These are phyloP conservation scores for Probosciger aterrimus DNA, from an alignment of 2,113 vertebrate species.

Conservation along the genomic window DNA sequence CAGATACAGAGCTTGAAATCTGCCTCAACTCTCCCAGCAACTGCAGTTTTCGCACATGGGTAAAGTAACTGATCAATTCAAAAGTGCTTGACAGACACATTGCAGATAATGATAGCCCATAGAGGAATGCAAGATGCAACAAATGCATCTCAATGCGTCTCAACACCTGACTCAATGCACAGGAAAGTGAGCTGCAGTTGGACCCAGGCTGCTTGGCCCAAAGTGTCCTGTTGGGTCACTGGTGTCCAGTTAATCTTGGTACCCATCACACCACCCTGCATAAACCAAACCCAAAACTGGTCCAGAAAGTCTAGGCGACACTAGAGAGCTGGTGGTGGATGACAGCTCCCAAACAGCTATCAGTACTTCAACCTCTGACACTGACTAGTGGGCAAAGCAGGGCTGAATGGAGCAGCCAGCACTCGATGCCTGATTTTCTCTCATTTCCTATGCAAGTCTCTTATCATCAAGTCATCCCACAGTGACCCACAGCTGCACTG, in stretches of 20 bases:
- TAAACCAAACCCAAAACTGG: background rate
- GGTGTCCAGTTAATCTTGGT: background rate
- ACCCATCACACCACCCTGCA: background rate
- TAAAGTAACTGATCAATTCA: background rate
- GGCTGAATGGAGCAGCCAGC: background rate
- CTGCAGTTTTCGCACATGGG: background rate
- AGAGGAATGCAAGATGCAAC: background rate
- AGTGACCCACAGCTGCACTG: slow-evolving; percentile 32
- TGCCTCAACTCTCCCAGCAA: background rate
- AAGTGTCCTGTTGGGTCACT: background rate
- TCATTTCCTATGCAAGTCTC: slow-evolving; percentile 15
- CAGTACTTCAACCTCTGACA: background rate
- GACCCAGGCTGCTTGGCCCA: background rate
- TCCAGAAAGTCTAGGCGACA: background rate
- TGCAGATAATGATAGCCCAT: background rate
- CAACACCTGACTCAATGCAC: background rate
- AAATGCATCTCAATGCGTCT: too few relatives aligned
- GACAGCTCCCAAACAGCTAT: background rate
- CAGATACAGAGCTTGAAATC: background rate
- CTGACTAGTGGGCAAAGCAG: background rate
- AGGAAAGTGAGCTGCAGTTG: background rate
- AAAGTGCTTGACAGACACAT: background rate
- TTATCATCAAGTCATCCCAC: background rate
- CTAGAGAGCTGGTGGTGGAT: background rate
- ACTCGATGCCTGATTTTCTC: background rate